Evolutionary conservation across 2,797 vertebrate species (phyloP).

Genomic region (Ptychobarbus kaznakovi): DNA sequence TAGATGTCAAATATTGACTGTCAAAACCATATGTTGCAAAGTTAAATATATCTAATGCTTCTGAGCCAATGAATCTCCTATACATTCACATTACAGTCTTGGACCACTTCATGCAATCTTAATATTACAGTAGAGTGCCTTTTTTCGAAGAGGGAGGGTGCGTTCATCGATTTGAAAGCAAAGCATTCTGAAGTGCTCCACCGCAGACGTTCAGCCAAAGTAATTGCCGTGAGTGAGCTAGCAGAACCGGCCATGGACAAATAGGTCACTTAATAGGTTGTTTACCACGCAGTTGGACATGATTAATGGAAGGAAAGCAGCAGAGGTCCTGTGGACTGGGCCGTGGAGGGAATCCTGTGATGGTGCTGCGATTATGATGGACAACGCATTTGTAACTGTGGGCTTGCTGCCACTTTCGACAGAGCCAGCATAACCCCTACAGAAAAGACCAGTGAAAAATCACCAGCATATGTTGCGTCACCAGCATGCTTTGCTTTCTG

Average conservation of each 20-base stretch:
- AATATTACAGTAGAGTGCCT: slow-evolving; percentile 56
- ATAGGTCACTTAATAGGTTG: slow-evolving; percentile 83
- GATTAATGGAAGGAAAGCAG: slow-evolving; percentile 75
- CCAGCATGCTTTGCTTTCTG: neutral
- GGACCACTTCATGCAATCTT: slow-evolving; percentile 50
- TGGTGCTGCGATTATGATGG: slow-evolving; percentile 34
- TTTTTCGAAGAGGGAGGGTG: slow-evolving; percentile 46
- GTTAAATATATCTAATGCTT: slow-evolving; percentile 36
- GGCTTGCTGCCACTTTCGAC: slow-evolving; percentile 25
- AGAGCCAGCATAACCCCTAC: neutral
- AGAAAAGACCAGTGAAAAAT: slow-evolving; percentile 29
- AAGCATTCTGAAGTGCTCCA: slow-evolving; percentile 69
- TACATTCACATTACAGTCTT: slow-evolving; percentile 29
- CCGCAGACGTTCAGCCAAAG: slow-evolving; percentile 74
- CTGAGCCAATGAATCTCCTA: slow-evolving; percentile 17
- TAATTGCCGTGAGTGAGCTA: slow-evolving; percentile 79
- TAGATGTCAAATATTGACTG: neutral
- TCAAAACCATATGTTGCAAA: slow-evolving; percentile 27
- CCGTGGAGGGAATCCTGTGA: slow-evolving; percentile 32
- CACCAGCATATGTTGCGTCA: slow-evolving; percentile 12
- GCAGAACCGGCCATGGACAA: slow-evolving; percentile 78
- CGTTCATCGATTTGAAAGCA: slow-evolving; percentile 69
- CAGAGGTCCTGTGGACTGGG: slow-evolving; percentile 19
- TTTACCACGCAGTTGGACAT: slow-evolving; percentile 79
- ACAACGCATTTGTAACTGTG: slow-evolving; percentile 24